Base-by-base conservation (phyloP, 1,140 invertebrate genomes). In the Bombus haemorrhoidalis region DNA sequence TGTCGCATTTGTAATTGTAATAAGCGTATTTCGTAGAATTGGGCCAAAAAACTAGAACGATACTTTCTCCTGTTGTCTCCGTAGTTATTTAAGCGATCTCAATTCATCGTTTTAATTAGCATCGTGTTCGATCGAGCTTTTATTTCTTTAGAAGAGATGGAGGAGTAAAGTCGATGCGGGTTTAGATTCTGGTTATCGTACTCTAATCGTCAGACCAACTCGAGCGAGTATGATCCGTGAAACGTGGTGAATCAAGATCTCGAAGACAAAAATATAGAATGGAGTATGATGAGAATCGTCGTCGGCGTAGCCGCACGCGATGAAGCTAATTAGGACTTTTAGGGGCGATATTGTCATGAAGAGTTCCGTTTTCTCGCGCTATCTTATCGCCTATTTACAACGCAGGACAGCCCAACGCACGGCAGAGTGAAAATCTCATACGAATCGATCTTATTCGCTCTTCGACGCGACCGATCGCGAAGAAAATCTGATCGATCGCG, bases 271-370 rank as follows among this genome's bases (percentile, higher is more conserved):
- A 81, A 81, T 76, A 82, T 59, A 86, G 68, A 83, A 80, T 43
- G 75, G 57, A 86, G 28, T 66, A 34, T 37, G 37, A 62, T 15
- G 80, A 90, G 80, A 77, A 85, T 83, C 82, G 71, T 84, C 64
- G 81, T 81, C 77, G 72, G 76, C 74, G 69, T 83, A 72, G 83
- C 66, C 66, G 87, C 85, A 74, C 74, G 62, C 64, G 83, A 59
- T 64, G 71, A 62, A 84, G 82, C 72, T 87, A 87, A 76, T 87
- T 81, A 79, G 74, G 86, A 88, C 66, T 85, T 78, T 86, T 77
- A 34, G 83, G 86, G 71, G 73, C 76, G 86, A 91, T 91, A 91
- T 91, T 91, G 91, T 91, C 91, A 91, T 91, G 87, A 91, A 90
- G 86, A 89, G 47, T 86, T 83, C 71, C 43, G 41, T 82, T 68